These are phyloP conservation scores for Agrochola circellaris DNA, from an alignment of 2,888 invertebrate genomes.

Conservation along the genomic window DNA sequence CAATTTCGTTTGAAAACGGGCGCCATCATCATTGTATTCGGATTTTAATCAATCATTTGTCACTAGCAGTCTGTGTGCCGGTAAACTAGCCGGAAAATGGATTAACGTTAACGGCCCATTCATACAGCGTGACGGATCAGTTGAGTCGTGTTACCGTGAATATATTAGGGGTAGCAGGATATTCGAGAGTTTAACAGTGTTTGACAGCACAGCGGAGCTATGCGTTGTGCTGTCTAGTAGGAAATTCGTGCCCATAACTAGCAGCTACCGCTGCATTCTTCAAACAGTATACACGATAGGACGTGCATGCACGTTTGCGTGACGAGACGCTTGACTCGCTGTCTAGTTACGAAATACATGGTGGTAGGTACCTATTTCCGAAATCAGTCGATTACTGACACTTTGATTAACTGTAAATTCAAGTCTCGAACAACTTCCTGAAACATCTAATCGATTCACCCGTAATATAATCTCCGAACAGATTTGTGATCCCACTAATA, in stretches of 20 bases:
- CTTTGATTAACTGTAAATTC: constrained; percentile 39
- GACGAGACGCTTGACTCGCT: constrained; percentile 23
- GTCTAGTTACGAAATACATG: constrained; percentile 33
- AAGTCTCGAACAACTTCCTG: constrained; percentile 40
- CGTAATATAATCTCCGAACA: constrained; percentile 51
- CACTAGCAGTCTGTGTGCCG: constrained; percentile 29
- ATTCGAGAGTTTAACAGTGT: constrained; percentile 12
- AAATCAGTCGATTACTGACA: constrained; percentile 26
- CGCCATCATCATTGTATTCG: constrained; percentile 33
- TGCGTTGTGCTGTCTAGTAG: too few species aligned
- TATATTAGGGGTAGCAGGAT: constrained; percentile 23
- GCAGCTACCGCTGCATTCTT: constrained; percentile 11
- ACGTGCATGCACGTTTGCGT: constrained; percentile 26
- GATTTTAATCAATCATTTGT: constrained; percentile 62
- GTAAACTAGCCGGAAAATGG: constrained; percentile 46
- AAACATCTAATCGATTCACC: constrained; percentile 51
- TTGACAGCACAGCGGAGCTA: constrained; percentile 21
- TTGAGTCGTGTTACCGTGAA: constrained; percentile 25
- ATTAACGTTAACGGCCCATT: constrained; percentile 33
- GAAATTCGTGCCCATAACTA: constrained; percentile 3
- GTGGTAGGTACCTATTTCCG: constrained; percentile 6
- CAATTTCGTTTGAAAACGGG: constrained; percentile 44
- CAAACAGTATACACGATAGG: constrained; percentile 4
- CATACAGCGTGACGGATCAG: constrained; percentile 37
- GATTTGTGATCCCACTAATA: constrained; percentile 51